Base-by-base conservation (phyloP, 2,888 invertebrate genomes). In the Lymantria monacha region DNA sequence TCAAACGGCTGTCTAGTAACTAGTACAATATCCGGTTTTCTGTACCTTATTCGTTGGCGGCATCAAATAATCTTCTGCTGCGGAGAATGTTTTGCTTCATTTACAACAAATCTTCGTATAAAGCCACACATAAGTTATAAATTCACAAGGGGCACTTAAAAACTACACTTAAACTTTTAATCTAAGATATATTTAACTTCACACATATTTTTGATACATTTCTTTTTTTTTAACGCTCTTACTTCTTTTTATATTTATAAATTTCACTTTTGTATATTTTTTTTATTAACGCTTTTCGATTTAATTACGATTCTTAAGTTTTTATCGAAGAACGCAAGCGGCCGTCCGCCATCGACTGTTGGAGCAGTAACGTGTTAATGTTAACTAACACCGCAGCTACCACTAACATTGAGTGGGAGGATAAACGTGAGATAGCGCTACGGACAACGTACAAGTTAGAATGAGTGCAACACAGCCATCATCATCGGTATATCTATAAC, bases 21-120 rank as follows among this genome's bases (percentile, higher is more conserved):
- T 79, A 79, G 81, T 81, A 81, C 70, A 76, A 83, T 85, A 86
- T 86, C 86, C 87, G 88, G 88, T 89, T 89, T 83, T 67, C 66
- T 80, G 77, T 89, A 90, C 90, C 90, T 90, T 88, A 80, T 81
- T 81, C 79, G 77, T 76, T 83, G 80, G 79, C 81, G 79, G 79
- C 83, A 83, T 83, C 79, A 77, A 86, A 83, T 82, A 82, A 82
- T 83, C 83, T 76, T 72, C 74, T 70, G 65, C 69, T 61, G 69
- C 63, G 64, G 67, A 67, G 67, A 59, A 65, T 75, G 59, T 72
- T 59, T 71, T 68, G 72, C 72, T 75, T 81, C 80, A 81, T 81
- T 83, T 76, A 78, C 69, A 59, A 61, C 33, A 68, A n/a, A 68
- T 33, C 59, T 72, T 59, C 57, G 66, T 76, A 68, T 72, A 66